A percentile compares a stretch with the other conserved stretches of the same genome.
Conservation (phyloP, 2,888 invertebrate species). For the Coremacera marginata region DNA sequence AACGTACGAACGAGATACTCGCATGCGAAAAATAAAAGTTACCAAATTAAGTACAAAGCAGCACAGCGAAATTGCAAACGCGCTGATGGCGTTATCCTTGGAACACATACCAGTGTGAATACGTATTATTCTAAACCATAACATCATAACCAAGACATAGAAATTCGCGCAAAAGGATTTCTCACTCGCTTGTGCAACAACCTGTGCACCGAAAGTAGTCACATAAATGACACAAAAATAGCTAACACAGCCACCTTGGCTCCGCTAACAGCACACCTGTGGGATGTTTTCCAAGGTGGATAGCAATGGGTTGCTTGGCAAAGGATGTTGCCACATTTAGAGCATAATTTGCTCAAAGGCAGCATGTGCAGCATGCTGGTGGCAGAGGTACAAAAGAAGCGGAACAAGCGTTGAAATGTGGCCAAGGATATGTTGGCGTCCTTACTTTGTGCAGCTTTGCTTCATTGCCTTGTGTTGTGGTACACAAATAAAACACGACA, state of each 20-base stretch:
- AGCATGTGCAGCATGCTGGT: neutral
- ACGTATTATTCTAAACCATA: constrained; percentile 11
- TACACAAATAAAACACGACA: neutral
- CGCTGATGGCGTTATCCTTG: constrained; percentile 17
- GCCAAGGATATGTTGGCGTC: constrained; percentile 7
- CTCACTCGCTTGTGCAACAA: constrained; percentile 11
- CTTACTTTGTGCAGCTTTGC: neutral
- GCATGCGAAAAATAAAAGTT: neutral
- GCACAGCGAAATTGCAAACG: neutral
- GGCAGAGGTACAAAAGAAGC: neutral
- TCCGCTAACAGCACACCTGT: neutral
- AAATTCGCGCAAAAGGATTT: constrained; percentile 13
- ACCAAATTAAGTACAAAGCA: constrained; percentile 3
- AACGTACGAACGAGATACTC: neutral
- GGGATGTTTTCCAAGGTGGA: neutral
- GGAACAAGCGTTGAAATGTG: constrained; percentile 4
- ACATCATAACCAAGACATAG: constrained; percentile 26
- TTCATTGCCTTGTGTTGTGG: neutral
- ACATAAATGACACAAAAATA: neutral
- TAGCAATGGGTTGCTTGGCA: neutral
- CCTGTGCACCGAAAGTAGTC: constrained; percentile 20
- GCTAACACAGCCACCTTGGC: neutral
- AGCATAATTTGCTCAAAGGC: neutral
- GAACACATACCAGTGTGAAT: constrained; percentile 3
- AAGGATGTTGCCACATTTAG: constrained; percentile 10